A percentile compares a stretch with the other conserved stretches of the same genome.
phyloP scores from a whole-genome alignment of 1,140 invertebrate species.

The Spodoptera frugiperda region DNA sequence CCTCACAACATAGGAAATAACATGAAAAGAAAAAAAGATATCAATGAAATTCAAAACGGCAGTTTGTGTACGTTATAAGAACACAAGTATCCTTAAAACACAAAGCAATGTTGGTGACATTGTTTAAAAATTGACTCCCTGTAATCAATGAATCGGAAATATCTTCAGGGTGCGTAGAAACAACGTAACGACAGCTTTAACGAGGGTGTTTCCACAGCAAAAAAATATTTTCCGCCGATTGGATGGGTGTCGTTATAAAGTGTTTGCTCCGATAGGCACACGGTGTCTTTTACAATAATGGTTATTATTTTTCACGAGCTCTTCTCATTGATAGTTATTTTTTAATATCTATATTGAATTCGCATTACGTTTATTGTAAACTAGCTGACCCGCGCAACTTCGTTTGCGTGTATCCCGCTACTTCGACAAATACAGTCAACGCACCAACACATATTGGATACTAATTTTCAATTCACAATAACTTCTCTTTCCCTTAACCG shows the following conservation, averaged over 20 bases:
- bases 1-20: too few relatives aligned
- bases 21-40: neutral
- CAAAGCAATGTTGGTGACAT: constrained; percentile 42
- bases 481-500: too few relatives aligned
- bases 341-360: neutral
- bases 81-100: constrained; percentile 27
- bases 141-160: constrained; percentile 51
- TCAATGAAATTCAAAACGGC: constrained; percentile 7
- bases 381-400: too few relatives aligned
- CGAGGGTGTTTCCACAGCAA: constrained; percentile 47
- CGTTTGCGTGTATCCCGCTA: too few relatives aligned
- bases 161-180: constrained; percentile 51
- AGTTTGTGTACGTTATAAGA: constrained; percentile 4
- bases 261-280: constrained; percentile 50
- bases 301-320: constrained; percentile 32
- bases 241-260: constrained; percentile 59
- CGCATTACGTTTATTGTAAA: too few relatives aligned
- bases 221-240: constrained; percentile 54
- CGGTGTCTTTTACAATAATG: constrained; percentile 33
- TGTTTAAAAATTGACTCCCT: constrained; percentile 53
- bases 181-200: constrained; percentile 57
- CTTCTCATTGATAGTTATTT: constrained; percentile 30
- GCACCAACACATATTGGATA: too few relatives aligned
- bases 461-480: too few relatives aligned
- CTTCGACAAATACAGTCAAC: too few relatives aligned